These are phyloP conservation scores for Atethmia centrago DNA, from an alignment of 2,888 invertebrate species.

Conservation along the genomic window DNA sequence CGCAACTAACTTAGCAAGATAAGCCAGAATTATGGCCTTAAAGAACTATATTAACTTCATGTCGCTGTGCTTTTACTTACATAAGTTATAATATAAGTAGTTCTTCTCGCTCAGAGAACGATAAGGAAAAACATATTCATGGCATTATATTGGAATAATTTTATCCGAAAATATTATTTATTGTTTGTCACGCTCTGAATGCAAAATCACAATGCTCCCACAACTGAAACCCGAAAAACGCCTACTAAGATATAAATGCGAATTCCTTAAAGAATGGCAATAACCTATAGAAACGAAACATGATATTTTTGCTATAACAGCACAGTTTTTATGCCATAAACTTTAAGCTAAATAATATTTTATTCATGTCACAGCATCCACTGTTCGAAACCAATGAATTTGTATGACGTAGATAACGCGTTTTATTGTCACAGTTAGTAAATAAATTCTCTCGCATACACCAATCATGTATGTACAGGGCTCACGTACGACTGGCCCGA, in stretches of 20 bases:
- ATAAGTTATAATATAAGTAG: not conserved
- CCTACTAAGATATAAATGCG: constrained; percentile 26
- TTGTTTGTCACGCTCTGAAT: constrained; percentile 55
- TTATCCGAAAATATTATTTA: constrained; percentile 46
- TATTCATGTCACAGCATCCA: constrained; percentile 76
- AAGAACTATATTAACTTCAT: not conserved
- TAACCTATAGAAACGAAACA: constrained; percentile 3
- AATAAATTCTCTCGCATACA: constrained; percentile 81
- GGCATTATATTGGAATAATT: constrained; percentile 41
- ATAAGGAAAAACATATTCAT: constrained; percentile 43
- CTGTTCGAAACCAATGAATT: constrained; percentile 78
- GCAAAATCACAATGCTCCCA: constrained; percentile 40
- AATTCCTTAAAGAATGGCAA: constrained; percentile 24
- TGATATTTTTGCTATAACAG: constrained; percentile 52
- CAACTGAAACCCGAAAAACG: constrained; percentile 20
- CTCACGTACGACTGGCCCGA: constrained; percentile 81
- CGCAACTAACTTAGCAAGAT: not conserved
- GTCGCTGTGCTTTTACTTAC: not conserved
- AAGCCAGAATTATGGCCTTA: not conserved
- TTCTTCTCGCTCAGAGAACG: constrained; percentile 1
- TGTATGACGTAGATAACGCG: constrained; percentile 81
- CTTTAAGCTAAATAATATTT: constrained; percentile 76
- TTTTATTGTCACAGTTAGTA: constrained; percentile 85
- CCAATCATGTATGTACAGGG: constrained; percentile 85
- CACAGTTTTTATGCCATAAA: constrained; percentile 68